Evolutionary conservation across 1,140 invertebrate genomes (phyloP), one percentile per base, ranked within the genome.

Genomic region (Drosophila lini): DNA sequence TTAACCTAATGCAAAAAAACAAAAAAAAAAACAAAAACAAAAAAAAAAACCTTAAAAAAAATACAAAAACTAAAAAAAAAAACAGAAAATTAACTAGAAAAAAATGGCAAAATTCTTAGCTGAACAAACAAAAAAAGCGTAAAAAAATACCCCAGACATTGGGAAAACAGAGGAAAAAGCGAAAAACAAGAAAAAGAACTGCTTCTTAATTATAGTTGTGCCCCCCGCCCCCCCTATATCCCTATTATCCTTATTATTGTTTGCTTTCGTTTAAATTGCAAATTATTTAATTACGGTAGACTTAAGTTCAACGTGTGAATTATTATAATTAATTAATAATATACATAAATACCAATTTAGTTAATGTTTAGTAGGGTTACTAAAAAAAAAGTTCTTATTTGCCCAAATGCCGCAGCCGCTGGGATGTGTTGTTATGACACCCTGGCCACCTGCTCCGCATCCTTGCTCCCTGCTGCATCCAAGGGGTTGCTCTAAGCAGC

Each of bases 131-230:
- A 48, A 68, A 53, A 62, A 58, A 74, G 44, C 45, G 45, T 28
- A 50, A 60, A 74, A 50, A 68, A 63, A 81, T 61, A 45, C 31
- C 61, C 78, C 76, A 79, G 44, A 65, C 70, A 78, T 80, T 67
- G 65, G 79, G 60, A 82, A 76, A 64, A 75, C 60, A 28, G 59
- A 57, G 64, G 10, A 55, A 73, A 76, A 74, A 60, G 36, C 28
- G 50, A 59, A 45, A 48, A 50, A 75, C 61, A 81, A 78, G 68
- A 82, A 80, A 84, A 71, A 64, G 75, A 78, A 81, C 75, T 90
- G 81, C 86, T 82, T 86, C 48, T 82, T 90, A 81, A 80, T 80
- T 90, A 82, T 90, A 86, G 86, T 78, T 80, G 70, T 75, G 69
- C 80, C 74, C 59, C 38, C 53, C 13, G 22, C 19, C 45, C 70